These are phyloP conservation scores for Regulus satrapa DNA, from an alignment of 2,113 vertebrate genomes.

Conservation along the genomic window DNA sequence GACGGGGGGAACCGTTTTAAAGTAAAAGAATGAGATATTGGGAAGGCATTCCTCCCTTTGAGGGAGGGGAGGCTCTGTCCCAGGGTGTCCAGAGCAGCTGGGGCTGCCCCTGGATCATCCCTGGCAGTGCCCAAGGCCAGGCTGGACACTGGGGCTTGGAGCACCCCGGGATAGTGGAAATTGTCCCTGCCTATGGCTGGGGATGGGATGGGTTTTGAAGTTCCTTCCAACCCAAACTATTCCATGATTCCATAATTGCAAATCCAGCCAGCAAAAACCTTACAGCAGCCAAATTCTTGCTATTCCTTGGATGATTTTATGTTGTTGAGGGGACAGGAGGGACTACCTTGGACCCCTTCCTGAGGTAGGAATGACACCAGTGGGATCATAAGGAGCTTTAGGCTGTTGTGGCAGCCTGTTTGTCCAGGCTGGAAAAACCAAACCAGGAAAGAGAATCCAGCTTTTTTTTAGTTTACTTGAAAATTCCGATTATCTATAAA, in stretches of 20 bases:
- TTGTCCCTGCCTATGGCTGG: background rate
- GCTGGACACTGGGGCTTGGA: background rate
- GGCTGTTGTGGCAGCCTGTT: background rate
- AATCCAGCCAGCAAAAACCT: background rate
- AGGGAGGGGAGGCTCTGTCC: background rate
- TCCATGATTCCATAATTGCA: background rate
- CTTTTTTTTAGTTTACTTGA: background rate
- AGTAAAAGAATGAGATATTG: background rate
- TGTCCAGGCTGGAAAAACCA: background rate
- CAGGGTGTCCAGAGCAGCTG: background rate
- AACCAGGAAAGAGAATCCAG: background rate
- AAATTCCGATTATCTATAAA: background rate
- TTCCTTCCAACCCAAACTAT: background rate
- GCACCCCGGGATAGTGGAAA: accelerated
- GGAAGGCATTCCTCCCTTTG: accelerated
- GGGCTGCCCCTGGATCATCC: background rate
- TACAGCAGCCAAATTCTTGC: background rate
- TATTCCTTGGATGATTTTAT: background rate
- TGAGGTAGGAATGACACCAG: background rate
- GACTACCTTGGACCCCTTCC: background rate
- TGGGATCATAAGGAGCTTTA: background rate
- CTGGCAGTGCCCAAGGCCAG: background rate
- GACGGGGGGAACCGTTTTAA: background rate
- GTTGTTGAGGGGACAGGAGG: background rate
- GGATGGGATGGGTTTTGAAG: background rate